Base-by-base conservation (phyloP, 2,888 invertebrate genomes). In the Leucania comma region DNA sequence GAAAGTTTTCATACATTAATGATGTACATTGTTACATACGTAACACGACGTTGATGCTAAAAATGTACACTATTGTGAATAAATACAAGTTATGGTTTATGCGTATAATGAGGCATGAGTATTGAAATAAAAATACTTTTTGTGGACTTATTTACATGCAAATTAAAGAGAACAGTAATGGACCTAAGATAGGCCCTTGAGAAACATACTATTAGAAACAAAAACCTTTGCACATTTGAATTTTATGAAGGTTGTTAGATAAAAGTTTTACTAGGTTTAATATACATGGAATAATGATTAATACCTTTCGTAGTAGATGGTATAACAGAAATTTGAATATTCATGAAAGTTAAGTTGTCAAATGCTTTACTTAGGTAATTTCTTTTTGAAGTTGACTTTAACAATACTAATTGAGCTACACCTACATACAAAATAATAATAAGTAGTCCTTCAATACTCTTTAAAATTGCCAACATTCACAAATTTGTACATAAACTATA, bases 1-100 rank as follows among this genome's bases (percentile, higher is more conserved):
- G 75, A 85, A 78, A 58, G 74, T 63, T 63, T 70, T 26, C 69
- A 75, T 75, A 81, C 68, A 64, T 71, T 73, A 81, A 73, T 74
- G 73, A 73, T 70, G 72, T 84, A 78, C 61, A 75, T 20, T 66
- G 70, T 75, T 63, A 82, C 65, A 61, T 66, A 66, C 17, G 65
- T 81, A 77, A 74, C 69, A 80, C 71, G 65, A 80, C 58, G 54
- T 63, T 66, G 72, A 73, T 70, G 50, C 67, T 78, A 71, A 65
- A 68, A 50, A 29, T 46, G 62, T 56, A 72, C 67, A 72, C 61
- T 54, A 56, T 63, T 68, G 67, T 65, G 24, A 81, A 77, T 65
- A 48, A 32, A 68, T 54, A 8, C 35, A 17, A 22, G 3, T 63
- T 29, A 42, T 42, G 17, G 42, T 42, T 50, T 22, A 35, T 22